Evolutionary conservation across 2,113 vertebrate genomes (phyloP).

Genomic region (Nerophis lumbriciformis): DNA sequence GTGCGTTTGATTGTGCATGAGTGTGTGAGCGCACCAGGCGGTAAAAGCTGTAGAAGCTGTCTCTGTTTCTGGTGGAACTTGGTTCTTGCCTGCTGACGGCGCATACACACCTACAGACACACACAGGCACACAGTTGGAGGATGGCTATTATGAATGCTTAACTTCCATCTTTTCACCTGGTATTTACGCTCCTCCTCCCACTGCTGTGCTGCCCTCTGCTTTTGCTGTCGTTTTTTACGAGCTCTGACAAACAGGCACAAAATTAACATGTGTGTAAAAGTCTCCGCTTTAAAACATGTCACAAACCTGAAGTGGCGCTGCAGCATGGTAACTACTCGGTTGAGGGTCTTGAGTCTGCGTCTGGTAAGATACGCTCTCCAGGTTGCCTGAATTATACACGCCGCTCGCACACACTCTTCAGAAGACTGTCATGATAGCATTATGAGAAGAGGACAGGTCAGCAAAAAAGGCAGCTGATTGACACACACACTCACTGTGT

Average conservation of each 20-base stretch:
- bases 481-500: constrained; percentile 51
- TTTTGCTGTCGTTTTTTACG: constrained; percentile 69
- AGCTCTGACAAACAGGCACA: constrained; percentile 65
- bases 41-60: constrained; percentile 80
- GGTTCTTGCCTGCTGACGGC: constrained; percentile 82
- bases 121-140: not conserved
- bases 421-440: constrained; percentile 18
- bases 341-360: constrained; percentile 82
- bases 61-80: constrained; percentile 82
- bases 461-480: not conserved
- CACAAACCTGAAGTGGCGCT: constrained; percentile 87
- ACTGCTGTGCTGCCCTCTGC: constrained; percentile 69
- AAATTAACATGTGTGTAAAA: not conserved
- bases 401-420: constrained; percentile 78
- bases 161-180: constrained; percentile 34
- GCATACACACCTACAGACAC: constrained; percentile 70
- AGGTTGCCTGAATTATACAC: constrained; percentile 83
- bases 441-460: not conserved
- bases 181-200: constrained; percentile 75
- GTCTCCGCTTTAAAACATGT: not conserved
- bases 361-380: constrained; percentile 83
- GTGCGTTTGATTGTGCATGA: not conserved
- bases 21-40: constrained; percentile 73
- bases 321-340: constrained; percentile 77
- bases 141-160: not conserved